phyloP scores from a whole-genome alignment of 2,113 vertebrate genomes.

The Ranitomeya variabilis region DNA sequence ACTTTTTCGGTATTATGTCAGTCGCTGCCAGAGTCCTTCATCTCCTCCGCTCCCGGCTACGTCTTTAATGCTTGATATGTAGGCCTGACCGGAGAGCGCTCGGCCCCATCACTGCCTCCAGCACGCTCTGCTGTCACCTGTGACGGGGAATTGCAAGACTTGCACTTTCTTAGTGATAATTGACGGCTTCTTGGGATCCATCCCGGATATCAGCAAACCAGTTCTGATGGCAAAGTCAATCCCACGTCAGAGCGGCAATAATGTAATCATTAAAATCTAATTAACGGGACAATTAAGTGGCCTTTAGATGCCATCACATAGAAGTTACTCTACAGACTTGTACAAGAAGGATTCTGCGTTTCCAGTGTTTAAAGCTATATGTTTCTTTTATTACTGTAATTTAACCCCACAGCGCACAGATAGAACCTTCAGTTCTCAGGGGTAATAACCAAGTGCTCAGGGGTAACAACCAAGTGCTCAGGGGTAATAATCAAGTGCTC shows the following conservation, averaged over 20 bases:
- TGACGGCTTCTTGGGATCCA: neutral
- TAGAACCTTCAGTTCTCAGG: too few species aligned
- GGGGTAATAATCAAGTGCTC: too few species aligned
- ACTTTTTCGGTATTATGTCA: neutral
- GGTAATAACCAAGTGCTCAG: too few species aligned
- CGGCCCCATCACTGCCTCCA: neutral
- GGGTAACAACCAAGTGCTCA: too few species aligned
- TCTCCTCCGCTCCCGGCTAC: neutral
- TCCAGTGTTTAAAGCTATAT: too few species aligned
- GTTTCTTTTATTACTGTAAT: too few species aligned
- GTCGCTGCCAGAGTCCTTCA: neutral
- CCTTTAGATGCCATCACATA: neutral
- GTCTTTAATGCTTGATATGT: neutral
- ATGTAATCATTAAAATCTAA: neutral
- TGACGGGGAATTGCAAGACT: neutral
- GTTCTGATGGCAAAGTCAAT: neutral
- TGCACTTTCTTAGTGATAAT: neutral
- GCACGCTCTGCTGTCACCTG: neutral
- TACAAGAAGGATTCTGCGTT: neutral
- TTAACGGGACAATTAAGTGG: slow-evolving; percentile 2
- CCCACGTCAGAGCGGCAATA: neutral
- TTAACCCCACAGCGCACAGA: too few species aligned
- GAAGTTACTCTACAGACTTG: neutral
- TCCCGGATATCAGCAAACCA: neutral
- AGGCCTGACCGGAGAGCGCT: neutral